Conservation (phyloP, 2,888 invertebrate species). For the Neoascia interrupta region DNA sequence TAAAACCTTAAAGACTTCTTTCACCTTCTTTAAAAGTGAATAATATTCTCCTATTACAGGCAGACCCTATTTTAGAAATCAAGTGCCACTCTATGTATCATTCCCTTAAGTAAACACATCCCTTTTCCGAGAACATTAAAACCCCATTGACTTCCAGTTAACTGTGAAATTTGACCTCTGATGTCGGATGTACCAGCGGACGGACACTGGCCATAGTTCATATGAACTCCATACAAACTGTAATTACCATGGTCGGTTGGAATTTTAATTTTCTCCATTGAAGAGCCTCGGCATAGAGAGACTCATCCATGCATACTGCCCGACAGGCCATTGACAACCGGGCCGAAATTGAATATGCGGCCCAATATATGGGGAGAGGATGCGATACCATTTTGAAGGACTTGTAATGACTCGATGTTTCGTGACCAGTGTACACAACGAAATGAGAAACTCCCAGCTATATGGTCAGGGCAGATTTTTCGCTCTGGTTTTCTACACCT, state of each 20-base stretch:
- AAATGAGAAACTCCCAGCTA: constrained; percentile 18
- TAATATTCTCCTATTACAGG: too few species aligned
- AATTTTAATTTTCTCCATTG: constrained; percentile 42
- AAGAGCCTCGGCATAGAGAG: neutral
- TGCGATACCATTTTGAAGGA: constrained; percentile 40
- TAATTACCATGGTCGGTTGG: constrained; percentile 39
- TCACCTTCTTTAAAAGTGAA: too few species aligned
- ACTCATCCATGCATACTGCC: constrained; percentile 13
- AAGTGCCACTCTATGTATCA: too few species aligned
- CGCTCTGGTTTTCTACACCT: constrained; percentile 45
- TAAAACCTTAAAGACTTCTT: too few species aligned
- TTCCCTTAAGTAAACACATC: constrained; percentile 2
- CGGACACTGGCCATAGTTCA: constrained; percentile 9
- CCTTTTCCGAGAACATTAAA: neutral
- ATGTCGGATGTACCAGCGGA: constrained; percentile 12
- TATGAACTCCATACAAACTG: constrained; percentile 14
- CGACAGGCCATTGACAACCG: constrained; percentile 46
- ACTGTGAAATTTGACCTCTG: constrained; percentile 28
- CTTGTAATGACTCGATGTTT: constrained; percentile 56
- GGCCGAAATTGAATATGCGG: constrained; percentile 41
- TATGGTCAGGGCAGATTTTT: constrained; percentile 11
- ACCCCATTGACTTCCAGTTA: constrained; percentile 11
- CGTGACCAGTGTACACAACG: constrained; percentile 53
- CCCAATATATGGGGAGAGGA: constrained; percentile 21
- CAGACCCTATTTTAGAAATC: too few species aligned